A percentile compares a stretch with the other conserved stretches of the same genome.
These are phyloP conservation scores for Zeus faber DNA, from an alignment of 2,113 vertebrate species.

Conservation along the genomic window DNA sequence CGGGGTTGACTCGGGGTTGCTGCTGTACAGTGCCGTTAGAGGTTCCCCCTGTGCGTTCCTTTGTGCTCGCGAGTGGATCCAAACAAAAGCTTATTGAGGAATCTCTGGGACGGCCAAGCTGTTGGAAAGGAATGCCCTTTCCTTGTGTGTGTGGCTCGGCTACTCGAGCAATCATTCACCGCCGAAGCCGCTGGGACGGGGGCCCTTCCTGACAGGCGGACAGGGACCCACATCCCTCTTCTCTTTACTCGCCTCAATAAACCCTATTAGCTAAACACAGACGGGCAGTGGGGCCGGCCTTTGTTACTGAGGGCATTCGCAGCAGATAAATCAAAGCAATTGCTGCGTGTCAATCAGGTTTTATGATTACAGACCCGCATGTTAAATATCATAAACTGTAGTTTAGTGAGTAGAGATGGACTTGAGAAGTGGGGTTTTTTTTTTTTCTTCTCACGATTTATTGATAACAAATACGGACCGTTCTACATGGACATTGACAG, in stretches of 20 bases:
- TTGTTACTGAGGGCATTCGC: slow-evolving; percentile 32
- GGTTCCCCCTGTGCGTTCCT: slow-evolving; percentile 45
- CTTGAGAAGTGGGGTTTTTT: too few relatives aligned
- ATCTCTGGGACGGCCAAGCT: slow-evolving; percentile 62
- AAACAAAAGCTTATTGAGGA: slow-evolving; percentile 64
- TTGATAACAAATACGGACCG: too few relatives aligned
- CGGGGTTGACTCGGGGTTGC: slow-evolving; percentile 25
- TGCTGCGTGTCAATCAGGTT: slow-evolving; percentile 15
- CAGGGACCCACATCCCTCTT: slow-evolving; percentile 37
- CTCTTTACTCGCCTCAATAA: slow-evolving; percentile 48
- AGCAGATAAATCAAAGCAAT: slow-evolving; percentile 44
- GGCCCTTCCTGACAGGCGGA: slow-evolving; percentile 14
- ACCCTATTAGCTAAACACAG: slow-evolving; percentile 55
- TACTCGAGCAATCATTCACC: slow-evolving; percentile 49
- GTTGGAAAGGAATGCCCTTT: slow-evolving; percentile 55
- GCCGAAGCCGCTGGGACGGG: slow-evolving; percentile 12
- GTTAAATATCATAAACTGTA: slow-evolving; percentile 1
- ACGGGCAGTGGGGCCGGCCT: slow-evolving; percentile 22
- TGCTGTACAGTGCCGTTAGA: slow-evolving; percentile 26
- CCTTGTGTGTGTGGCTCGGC: slow-evolving; percentile 29
- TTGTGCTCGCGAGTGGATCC: slow-evolving; percentile 51
- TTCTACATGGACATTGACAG: too few relatives aligned
- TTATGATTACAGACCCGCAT: slow-evolving; percentile 6
- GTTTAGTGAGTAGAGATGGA: too few relatives aligned
- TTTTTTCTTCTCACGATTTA: too few relatives aligned